These are phyloP conservation scores for Tupaia tana DNA, from an alignment of 2,113 vertebrate genomes.

Conservation along the genomic window DNA sequence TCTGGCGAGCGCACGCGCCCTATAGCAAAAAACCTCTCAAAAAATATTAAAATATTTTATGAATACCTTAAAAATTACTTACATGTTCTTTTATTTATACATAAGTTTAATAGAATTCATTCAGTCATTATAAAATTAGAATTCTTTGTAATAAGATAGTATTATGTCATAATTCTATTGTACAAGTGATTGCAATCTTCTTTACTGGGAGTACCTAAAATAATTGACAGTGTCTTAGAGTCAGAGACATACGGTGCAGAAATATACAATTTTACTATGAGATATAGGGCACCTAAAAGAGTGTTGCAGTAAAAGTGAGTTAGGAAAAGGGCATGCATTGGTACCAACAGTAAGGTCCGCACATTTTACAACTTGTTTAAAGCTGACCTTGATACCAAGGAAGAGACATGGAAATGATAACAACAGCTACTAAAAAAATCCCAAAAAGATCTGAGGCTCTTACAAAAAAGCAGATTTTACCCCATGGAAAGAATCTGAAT, in stretches of 20 bases:
- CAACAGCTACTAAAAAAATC: neutral
- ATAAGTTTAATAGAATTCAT: neutral
- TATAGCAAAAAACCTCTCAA: too few relatives aligned
- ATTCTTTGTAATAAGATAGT: neutral
- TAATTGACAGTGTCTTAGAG: neutral
- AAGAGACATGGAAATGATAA: neutral
- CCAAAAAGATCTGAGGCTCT: neutral
- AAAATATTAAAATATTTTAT: neutral
- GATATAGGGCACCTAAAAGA: neutral
- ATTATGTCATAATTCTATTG: neutral
- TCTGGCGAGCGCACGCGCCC: too few relatives aligned
- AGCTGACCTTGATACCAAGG: neutral
- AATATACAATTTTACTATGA: neutral
- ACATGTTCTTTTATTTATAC: neutral
- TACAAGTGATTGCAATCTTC: neutral
- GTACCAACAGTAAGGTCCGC: conserved; percentile 30
- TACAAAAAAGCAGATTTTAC: conserved; percentile 38
- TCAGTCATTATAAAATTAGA: conserved; percentile 29
- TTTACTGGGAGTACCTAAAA: neutral
- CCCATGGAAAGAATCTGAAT: neutral
- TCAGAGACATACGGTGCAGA: neutral
- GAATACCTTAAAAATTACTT: conserved; percentile 26
- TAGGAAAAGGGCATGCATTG: neutral
- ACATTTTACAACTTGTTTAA: neutral
- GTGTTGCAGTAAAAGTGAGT: neutral